Percentiles rank a stretch among this genome's conserved stretches.
phyloP scores from a whole-genome alignment of 2,797 vertebrate species.

The Phalloptychus januarius region DNA sequence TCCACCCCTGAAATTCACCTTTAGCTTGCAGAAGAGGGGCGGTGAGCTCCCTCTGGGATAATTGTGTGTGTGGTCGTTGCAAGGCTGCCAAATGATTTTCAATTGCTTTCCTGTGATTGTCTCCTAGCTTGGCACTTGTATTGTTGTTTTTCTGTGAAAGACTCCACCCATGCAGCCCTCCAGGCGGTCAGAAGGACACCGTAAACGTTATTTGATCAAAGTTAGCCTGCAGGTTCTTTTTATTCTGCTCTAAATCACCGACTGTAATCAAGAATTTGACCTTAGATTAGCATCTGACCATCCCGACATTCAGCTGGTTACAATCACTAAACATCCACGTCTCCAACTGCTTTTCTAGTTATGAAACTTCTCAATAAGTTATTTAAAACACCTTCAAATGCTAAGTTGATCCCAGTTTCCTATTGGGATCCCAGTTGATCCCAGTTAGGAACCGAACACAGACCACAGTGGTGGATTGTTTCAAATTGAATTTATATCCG shows the following conservation, averaged over 20 bases:
- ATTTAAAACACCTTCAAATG: not conserved
- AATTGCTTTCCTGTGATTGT: constrained; percentile 64
- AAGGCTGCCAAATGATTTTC: constrained; percentile 38
- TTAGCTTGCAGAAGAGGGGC: not conserved
- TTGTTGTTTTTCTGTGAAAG: constrained; percentile 24
- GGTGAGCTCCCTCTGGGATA: not conserved
- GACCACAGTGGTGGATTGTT: not conserved
- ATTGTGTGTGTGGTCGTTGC: constrained; percentile 26
- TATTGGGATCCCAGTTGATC: too few species aligned
- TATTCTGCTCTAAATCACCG: not conserved
- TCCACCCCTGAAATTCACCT: not conserved
- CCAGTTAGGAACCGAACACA: not conserved
- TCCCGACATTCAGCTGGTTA: not conserved
- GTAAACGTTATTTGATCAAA: not conserved
- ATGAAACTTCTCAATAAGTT: not conserved
- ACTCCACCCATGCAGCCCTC: constrained; percentile 36
- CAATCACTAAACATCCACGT: not conserved
- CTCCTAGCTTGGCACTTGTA: constrained; percentile 22
- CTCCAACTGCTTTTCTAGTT: not conserved
- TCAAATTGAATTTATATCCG: not conserved
- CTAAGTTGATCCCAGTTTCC: not conserved
- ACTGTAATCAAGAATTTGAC: constrained; percentile 2
- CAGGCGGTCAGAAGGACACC: constrained; percentile 27
- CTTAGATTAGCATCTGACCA: not conserved
- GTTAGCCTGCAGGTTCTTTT: not conserved